Percentiles rank a stretch among this genome's conserved stretches.
Conservation (phyloP, 1,140 invertebrate species). For the Bombus consobrinus region DNA sequence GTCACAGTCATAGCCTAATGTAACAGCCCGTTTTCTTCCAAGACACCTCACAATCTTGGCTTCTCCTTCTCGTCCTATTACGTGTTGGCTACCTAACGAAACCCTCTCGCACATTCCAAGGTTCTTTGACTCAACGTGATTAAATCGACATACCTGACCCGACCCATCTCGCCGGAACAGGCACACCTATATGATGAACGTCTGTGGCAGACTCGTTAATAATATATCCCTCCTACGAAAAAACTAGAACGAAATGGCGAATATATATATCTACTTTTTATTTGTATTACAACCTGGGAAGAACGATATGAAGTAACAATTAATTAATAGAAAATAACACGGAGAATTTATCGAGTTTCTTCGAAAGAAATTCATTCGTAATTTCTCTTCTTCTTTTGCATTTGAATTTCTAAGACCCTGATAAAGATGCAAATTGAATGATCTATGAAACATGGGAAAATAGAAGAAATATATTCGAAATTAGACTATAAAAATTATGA, state of each 20-base stretch:
- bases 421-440: too few species aligned
- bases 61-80: slow-evolving; percentile 28
- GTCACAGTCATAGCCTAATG: slow-evolving; percentile 79
- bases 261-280: not conserved
- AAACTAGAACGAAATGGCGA: not conserved
- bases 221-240: too few species aligned
- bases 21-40: slow-evolving; percentile 73
- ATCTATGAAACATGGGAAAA: too few species aligned
- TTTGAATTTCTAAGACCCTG: too few species aligned
- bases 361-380: too few species aligned
- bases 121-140: slow-evolving; percentile 35
- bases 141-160: slow-evolving; percentile 54
- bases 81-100: slow-evolving; percentile 35
- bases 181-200: not conserved
- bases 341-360: too few species aligned
- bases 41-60: slow-evolving; percentile 61
- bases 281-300: not conserved
- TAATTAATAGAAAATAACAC: not conserved
- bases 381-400: not conserved
- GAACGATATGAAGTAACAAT: not conserved
- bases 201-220: not conserved
- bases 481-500: not conserved
- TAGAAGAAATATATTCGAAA: not conserved
- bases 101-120: slow-evolving; percentile 55
- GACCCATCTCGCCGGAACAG: slow-evolving; percentile 13